A percentile compares a stretch with the other conserved stretches of the same genome.
Conservation (phyloP, 2,888 invertebrate species). For the Oeneis ivallda region DNA sequence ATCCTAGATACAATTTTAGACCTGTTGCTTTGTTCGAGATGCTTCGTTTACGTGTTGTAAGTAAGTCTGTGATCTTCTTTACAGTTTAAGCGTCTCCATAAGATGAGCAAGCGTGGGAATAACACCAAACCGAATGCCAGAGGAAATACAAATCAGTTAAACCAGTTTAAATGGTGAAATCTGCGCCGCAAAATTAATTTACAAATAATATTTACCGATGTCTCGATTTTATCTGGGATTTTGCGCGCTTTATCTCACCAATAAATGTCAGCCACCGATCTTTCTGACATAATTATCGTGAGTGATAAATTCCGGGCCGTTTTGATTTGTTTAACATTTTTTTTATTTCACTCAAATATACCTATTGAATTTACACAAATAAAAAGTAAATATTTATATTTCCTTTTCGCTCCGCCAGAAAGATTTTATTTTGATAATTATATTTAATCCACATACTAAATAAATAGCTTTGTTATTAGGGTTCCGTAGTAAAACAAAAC, state of each 20-base stretch:
- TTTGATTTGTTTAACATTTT: constrained; percentile 28
- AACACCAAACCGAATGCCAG: constrained; percentile 37
- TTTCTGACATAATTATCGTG: constrained; percentile 32
- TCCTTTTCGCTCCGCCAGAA: not conserved
- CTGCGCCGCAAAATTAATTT: constrained; percentile 38
- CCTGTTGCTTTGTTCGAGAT: constrained; percentile 25
- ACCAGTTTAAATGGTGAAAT: constrained; percentile 51
- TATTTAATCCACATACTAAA: not conserved
- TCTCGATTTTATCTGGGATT: constrained; percentile 44
- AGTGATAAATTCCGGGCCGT: constrained; percentile 29
- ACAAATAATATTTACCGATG: constrained; percentile 34
- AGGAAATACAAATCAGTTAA: constrained; percentile 50
- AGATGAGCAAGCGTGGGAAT: constrained; percentile 50
- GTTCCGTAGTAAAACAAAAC: too few relatives aligned
- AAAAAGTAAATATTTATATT: not conserved
- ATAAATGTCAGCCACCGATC: constrained; percentile 31
- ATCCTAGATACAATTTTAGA: constrained; percentile 1
- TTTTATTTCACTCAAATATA: constrained; percentile 18
- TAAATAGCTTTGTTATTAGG: not conserved
- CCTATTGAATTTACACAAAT: constrained; percentile 12
- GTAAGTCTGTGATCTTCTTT: constrained; percentile 33
- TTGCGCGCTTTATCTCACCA: constrained; percentile 34
- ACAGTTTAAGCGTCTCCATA: not conserved
- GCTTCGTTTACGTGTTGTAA: constrained; percentile 14
- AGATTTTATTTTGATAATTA: not conserved